A percentile compares a stretch with the other conserved stretches of the same genome.
These are phyloP conservation scores for Falco columbarius DNA, from an alignment of 2,797 vertebrate genomes.

Conservation along the genomic window DNA sequence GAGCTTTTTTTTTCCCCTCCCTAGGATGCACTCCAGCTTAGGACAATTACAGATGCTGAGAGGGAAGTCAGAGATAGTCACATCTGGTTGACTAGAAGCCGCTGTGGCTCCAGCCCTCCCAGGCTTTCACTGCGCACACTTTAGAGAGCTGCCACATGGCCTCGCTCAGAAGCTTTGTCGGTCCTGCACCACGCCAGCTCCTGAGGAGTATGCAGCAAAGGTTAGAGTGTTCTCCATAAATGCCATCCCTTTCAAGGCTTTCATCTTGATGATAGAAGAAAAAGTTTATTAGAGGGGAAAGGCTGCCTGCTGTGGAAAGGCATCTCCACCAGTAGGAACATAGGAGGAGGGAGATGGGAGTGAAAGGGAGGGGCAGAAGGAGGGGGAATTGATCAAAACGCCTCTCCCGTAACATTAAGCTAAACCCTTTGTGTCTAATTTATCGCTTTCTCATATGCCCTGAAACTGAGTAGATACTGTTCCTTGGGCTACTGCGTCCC, in stretches of 20 bases:
- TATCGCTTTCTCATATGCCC: not conserved
- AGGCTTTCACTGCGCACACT: not conserved
- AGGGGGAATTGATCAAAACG: not conserved
- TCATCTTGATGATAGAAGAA: not conserved
- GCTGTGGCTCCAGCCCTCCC: not conserved
- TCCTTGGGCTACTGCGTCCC: not conserved
- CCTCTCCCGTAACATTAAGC: not conserved
- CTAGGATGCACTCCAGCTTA: not conserved
- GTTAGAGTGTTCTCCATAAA: conserved; percentile 1
- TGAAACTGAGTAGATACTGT: not conserved
- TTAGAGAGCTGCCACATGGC: not conserved
- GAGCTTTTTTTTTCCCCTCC: not conserved
- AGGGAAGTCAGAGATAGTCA: not conserved
- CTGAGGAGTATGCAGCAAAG: not conserved
- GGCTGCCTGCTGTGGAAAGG: not conserved
- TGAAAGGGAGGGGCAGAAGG: not conserved
- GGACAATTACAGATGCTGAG: not conserved
- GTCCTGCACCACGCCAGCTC: not conserved
- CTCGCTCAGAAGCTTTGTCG: not conserved
- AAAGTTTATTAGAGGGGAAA: not conserved
- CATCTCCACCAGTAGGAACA: not conserved
- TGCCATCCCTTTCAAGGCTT: not conserved
- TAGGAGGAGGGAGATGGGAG: not conserved
- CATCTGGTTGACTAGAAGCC: not conserved
- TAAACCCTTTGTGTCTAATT: not conserved